Evolutionary conservation across 1,140 invertebrate genomes (phyloP), one percentile per base, ranked within the genome.

Genomic region (Drosophila arawakana): DNA sequence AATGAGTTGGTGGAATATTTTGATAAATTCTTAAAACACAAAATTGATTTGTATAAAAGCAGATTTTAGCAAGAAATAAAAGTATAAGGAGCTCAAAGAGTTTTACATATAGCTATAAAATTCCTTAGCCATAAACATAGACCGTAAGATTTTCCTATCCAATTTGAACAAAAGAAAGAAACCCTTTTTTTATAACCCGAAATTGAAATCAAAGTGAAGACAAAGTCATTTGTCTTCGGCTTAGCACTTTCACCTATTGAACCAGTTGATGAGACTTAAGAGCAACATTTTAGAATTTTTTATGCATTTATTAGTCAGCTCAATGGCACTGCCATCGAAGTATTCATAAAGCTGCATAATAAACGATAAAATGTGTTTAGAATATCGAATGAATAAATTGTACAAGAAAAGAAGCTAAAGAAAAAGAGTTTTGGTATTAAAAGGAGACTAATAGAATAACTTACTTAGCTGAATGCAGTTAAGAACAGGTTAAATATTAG

Each of bases 161-260:
- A 39, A 10, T 1, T 6, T 13, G 13, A 57, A 39, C 46, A 39
- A 21, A 21, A 21, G 18, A 21, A 30, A 41, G 15, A 44, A 15
- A 37, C 41, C 58, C 47, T 44, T 37, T 61, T 25, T 30, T 5
- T 30, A 30, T 5, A 47, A 39, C 21, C 21, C 25, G 13, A 50
- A 43, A 15, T 21, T 21, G 47, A 60, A 39, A 4, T n/a, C 30
- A 25, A 60, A 13, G 21, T 8, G 7, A 35, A 25, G 9, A n/a
- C 37, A 8, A 35, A 55, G 47, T 50, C 73, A 78, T 78, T 80
- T 85, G 54, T 81, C 59, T 74, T n/a, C 55, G 67, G 67, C 76
- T 82, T 69, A 76, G 46, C 83, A 88, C 82, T 86, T 88, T 88
- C 83, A 71, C 83, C 83, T 43, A 71, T 66, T 76, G n/a, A 70